Base-by-base conservation (phyloP, 2,888 invertebrate species). In the Epinotia nisella region DNA sequence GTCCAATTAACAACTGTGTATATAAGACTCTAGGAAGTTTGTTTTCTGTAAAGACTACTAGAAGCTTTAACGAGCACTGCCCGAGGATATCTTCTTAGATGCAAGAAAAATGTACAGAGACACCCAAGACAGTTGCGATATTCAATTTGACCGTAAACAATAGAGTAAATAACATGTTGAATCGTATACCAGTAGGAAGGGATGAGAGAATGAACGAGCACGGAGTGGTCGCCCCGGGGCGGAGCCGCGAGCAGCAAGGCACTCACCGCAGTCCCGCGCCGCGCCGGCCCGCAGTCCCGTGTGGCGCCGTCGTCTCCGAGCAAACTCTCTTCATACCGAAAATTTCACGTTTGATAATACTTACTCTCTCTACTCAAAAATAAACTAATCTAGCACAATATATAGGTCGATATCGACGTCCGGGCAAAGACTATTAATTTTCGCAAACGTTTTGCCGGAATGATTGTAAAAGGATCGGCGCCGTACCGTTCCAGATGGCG, bases 301-400 rank as follows among this genome's bases (percentile, higher is more conserved):
- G 35, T 78, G 78, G 78, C 75, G 81, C 81, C 79, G 80, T 80
- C 79, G 77, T 77, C 55, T 39, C 55, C 39, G 9, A 15, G 24
- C 55, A 56, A 39, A 39, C 19, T 39, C 55, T 55, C 66, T 66
- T 66, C 66, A 53, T 65, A 66, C 66, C 66, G 66, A 66, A 66
- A 66, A 66, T 66, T 41, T 66, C 55, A 65, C 35, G 7, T 53
- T 21, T 51, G 29, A 66, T 56, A 56, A 66, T 66, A 66, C 66
- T 66, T 66, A 66, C 66, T 66, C 55, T 29, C 55, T 39, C 66
- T 56, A 66, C 65, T 65, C 45, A 45, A 65, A 65, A 41, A 66
- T 58, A 58, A 49, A 64, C 21, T 64, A 53, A 35, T 45, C 62
- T 66, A 56, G 11, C 65, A 66, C 55, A 66, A 35, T 64, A 35